Conservation (phyloP, 2,888 invertebrate species). For the Syrista parreyssii region DNA sequence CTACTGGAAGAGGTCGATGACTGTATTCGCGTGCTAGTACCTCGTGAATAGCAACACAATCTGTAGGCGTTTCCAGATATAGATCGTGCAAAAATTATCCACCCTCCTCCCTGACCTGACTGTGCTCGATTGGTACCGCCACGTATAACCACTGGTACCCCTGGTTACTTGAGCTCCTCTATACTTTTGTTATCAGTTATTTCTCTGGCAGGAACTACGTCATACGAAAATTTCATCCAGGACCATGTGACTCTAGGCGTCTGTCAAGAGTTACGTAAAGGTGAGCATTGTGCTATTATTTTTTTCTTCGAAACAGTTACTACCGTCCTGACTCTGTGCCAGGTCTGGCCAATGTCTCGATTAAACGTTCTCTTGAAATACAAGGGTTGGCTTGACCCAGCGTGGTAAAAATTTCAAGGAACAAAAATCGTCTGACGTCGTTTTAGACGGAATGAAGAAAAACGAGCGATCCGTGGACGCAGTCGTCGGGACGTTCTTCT, state of each 20-base stretch:
- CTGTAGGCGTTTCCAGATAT: constrained; percentile 53
- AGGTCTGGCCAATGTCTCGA: background rate
- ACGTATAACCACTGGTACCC: background rate
- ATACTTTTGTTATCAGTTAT: background rate
- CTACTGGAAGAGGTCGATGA: constrained; percentile 51
- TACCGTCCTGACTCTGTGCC: background rate
- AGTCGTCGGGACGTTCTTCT: background rate
- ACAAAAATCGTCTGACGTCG: background rate
- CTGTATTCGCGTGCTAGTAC: constrained; percentile 58
- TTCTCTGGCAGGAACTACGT: background rate
- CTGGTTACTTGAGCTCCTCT: background rate
- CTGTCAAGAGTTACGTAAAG: background rate
- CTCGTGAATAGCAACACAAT: constrained; percentile 52
- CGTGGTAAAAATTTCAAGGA: background rate
- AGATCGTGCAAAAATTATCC: constrained; percentile 41
- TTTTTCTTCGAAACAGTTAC: background rate
- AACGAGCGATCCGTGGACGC: background rate
- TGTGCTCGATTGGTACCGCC: background rate
- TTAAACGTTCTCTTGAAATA: background rate
- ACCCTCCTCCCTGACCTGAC: background rate
- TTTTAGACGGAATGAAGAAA: background rate
- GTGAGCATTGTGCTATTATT: background rate
- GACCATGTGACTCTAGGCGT: background rate
- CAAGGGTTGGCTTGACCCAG: background rate
- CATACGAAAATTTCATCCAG: background rate